These are phyloP conservation scores for Rhabdomys dilectus DNA, from an alignment of 2,113 vertebrate genomes.

Conservation along the genomic window DNA sequence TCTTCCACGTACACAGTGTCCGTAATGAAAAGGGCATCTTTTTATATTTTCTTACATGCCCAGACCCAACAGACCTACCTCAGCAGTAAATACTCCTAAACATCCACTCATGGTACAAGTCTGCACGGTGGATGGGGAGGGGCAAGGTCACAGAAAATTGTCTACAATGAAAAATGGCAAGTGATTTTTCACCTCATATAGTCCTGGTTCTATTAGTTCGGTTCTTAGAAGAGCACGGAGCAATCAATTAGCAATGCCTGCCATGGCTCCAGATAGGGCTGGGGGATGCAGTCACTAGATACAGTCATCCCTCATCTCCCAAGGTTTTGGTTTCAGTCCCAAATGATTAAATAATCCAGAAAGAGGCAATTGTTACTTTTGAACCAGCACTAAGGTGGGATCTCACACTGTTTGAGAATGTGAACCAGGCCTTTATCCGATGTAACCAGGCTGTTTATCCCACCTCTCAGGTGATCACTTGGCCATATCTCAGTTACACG, in stretches of 20 bases:
- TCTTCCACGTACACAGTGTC: neutral
- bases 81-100: neutral
- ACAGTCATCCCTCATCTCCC: neutral
- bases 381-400: neutral
- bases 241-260: neutral
- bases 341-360: neutral
- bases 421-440: neutral
- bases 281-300: neutral
- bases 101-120: neutral
- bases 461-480: no score
- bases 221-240: neutral
- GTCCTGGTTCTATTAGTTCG: neutral
- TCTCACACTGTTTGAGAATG: neutral
- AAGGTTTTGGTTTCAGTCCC: neutral
- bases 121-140: neutral
- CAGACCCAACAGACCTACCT: neutral
- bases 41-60: neutral
- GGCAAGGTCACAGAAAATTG: neutral
- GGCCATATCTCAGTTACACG: neutral
- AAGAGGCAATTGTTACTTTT: neutral
- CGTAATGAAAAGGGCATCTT: neutral
- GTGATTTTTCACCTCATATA: neutral
- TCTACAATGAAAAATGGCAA: neutral
- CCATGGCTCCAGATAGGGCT: neutral
- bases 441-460: neutral